Base-by-base conservation (phyloP, 2,888 invertebrate species). In the Leucozona laternaria region DNA sequence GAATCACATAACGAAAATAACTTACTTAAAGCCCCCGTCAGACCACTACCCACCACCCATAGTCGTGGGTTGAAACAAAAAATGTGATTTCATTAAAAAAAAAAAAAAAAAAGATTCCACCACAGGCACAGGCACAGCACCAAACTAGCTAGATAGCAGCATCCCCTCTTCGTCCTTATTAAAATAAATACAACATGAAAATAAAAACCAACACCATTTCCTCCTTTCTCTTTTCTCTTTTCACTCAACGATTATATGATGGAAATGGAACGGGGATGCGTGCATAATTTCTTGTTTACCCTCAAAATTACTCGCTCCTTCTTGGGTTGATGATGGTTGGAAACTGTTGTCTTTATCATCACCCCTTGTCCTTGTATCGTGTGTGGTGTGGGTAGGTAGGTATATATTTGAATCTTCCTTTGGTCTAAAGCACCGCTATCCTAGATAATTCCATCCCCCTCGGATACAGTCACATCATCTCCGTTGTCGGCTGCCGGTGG, bases 241-340 rank as follows among this genome's bases (percentile, higher is more conserved):
- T 6, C 34, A 13, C 13, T 0, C 10, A 10, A 13, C n/a, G 15
- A 40, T 6, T 10, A 11, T 13, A 5, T 13, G 22, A 5, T 13
- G 22, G 53, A 82, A 75, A 57, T n/a, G n/a, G n/a, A n/a, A n/a
- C n/a, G n/a, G 82, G 84, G 76, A 88, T 80, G 88, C 85, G 88
- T 88, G 85, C 79, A 85, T 81, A 88, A 88, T 88, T 88, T 86
- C 88, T 82, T 85, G 85, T 88, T 88, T 88, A 82, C 88, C 88
- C 79, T 88, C 70, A 85, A 88, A 82, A 88, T 88, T 88, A 88
- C 82, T 83, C 83, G 79, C 87, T 83, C 83, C 83, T 83, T 86
- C 75, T 37, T 31, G 22, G 22, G 37, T 7, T 60, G 58, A 64
- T 62, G 82, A 76, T 81, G n/a, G n/a, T n/a, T n/a, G 76, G 80